A percentile compares a stretch with the other conserved stretches of the same genome.
phyloP scores from a whole-genome alignment of 2,888 invertebrate species.

The Colostygia pectinataria region DNA sequence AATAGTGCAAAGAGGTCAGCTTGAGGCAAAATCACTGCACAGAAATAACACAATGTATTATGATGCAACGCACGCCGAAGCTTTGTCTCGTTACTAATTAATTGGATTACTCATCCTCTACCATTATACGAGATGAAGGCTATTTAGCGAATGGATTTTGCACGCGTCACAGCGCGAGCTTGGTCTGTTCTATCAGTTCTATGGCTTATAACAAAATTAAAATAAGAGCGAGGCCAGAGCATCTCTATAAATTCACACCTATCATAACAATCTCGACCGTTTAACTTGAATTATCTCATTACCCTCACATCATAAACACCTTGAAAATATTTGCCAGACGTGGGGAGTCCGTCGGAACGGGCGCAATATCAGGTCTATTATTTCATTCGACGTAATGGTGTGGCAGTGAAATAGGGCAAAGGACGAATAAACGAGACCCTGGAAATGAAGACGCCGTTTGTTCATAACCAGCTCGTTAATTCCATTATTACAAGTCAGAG shows the following conservation, averaged over 20 bases:
- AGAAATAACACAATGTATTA: constrained; percentile 29
- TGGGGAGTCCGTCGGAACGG: constrained; percentile 62
- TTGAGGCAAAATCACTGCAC: constrained; percentile 29
- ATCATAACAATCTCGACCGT: constrained; percentile 33
- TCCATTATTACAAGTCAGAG: constrained; percentile 79
- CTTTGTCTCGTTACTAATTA: constrained; percentile 69
- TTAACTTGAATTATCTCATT: constrained; percentile 41
- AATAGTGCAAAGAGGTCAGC: constrained; percentile 39
- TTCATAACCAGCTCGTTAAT: constrained; percentile 82
- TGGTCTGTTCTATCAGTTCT: constrained; percentile 47
- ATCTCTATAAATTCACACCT: constrained; percentile 24
- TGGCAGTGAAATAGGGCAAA: constrained; percentile 78
- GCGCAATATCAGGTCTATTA: constrained; percentile 70
- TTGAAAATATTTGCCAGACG: constrained; percentile 62
- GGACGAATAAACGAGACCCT: constrained; percentile 71
- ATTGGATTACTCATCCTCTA: constrained; percentile 69
- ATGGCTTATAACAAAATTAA: constrained; percentile 55
- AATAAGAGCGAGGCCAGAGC: constrained; percentile 34
- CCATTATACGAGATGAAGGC: constrained; percentile 69
- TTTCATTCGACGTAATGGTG: constrained; percentile 77
- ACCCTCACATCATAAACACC: constrained; percentile 60
- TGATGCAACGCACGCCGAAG: constrained; percentile 57
- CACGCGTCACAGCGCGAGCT: constrained; percentile 61
- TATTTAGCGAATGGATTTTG: constrained; percentile 72
- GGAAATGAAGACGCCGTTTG: constrained; percentile 81